Conservation (phyloP, 2,113 vertebrate genomes). For the Paradisaea rubra region DNA sequence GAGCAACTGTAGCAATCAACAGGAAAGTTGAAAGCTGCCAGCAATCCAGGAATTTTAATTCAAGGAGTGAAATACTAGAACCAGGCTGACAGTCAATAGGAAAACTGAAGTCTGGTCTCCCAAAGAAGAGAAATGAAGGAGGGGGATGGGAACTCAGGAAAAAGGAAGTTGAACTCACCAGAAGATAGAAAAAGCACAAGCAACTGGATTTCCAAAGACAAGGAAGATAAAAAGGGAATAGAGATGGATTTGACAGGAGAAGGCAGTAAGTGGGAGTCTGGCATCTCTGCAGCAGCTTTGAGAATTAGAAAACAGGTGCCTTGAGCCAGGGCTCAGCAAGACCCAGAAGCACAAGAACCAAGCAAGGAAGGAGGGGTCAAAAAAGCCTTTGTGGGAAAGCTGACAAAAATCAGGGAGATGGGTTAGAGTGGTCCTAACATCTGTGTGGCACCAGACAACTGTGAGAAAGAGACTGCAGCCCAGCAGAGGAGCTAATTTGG, state of each 20-base stretch:
- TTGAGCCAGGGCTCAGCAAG: neutral
- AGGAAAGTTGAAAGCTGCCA: neutral
- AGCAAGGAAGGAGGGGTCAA: neutral
- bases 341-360: neutral
- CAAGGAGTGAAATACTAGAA: neutral
- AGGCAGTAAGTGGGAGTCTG: neutral
- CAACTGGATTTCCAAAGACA: neutral
- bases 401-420: neutral
- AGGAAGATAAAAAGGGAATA: neutral
- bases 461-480: neutral
- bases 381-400: neutral
- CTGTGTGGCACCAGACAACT: neutral
- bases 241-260: neutral
- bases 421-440: neutral
- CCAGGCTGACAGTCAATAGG: neutral
- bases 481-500: neutral
- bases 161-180: neutral
- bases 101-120: neutral
- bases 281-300: neutral
- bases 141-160: no score
- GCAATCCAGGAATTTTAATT: neutral
- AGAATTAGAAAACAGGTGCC: neutral
- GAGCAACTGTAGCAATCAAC: neutral
- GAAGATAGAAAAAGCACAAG: neutral
- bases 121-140: neutral